Conservation (phyloP, 1,140 invertebrate species). For the Drosophila nasuta region DNA sequence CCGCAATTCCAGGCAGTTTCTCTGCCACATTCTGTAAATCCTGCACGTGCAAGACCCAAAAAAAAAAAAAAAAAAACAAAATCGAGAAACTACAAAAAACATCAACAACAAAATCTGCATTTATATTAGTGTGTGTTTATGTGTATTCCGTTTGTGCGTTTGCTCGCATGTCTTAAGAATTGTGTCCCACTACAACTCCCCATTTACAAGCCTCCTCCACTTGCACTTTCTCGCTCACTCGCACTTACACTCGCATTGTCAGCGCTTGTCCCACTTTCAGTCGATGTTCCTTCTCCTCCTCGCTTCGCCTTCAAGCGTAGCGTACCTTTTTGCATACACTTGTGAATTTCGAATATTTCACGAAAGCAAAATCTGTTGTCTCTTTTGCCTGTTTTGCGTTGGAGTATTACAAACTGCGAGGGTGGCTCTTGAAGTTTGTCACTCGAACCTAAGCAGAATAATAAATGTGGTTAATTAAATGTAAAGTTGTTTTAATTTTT, state of each 20-base stretch:
- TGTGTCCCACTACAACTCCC: not conserved
- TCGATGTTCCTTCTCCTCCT: not conserved
- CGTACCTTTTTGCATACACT: conserved; percentile 41
- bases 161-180: conserved; percentile 5
- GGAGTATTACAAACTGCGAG: not conserved
- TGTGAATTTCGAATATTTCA: conserved; percentile 60
- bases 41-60: conserved; percentile 24
- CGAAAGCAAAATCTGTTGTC: conserved; percentile 50
- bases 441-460: too few species aligned
- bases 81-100: conserved; percentile 8
- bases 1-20: conserved; percentile 42
- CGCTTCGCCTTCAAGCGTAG: not conserved
- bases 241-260: not conserved
- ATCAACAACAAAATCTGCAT: conserved; percentile 27
- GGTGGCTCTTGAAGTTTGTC: not conserved
- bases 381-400: conserved; percentile 12
- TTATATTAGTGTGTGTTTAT: conserved; percentile 15
- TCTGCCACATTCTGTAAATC: conserved; percentile 30
- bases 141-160: conserved; percentile 11
- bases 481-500: too few species aligned
- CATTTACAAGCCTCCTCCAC: conserved; percentile 1
- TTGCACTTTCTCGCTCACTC: not conserved
- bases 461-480: too few species aligned
- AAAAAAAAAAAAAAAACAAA: not conserved
- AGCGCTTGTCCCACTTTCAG: not conserved